These are phyloP conservation scores for Tachina lurida DNA, from an alignment of 2,888 invertebrate species.

Conservation along the genomic window DNA sequence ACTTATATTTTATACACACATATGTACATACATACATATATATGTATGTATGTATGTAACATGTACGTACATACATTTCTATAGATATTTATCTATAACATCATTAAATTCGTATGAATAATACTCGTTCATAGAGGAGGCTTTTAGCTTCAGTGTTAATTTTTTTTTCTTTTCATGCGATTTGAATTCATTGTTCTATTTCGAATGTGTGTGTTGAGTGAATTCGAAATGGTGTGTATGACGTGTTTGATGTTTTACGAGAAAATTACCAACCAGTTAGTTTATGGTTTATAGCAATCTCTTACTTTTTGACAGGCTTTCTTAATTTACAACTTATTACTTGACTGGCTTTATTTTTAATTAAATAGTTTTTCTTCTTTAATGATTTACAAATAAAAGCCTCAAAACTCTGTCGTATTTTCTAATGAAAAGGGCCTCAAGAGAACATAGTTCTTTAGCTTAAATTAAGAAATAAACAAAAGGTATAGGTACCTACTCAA, in stretches of 20 bases:
- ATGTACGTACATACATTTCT: slow-evolving; percentile 7
- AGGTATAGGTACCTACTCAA: too few relatives aligned
- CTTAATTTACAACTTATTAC: background rate
- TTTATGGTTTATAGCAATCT: background rate
- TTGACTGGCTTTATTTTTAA: background rate
- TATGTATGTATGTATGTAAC: background rate
- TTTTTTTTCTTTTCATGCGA: slow-evolving; percentile 13
- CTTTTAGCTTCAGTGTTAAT: slow-evolving; percentile 24
- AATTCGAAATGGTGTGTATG: background rate
- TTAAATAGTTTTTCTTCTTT: background rate
- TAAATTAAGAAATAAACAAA: too few relatives aligned
- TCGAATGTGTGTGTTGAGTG: background rate
- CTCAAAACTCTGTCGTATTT: too few relatives aligned
- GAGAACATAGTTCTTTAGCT: too few relatives aligned
- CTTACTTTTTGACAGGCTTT: background rate
- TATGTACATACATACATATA: background rate
- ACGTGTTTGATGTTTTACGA: slow-evolving; percentile 30
- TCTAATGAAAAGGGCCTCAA: too few relatives aligned
- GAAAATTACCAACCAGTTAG: background rate
- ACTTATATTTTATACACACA: background rate
- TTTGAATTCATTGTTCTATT: slow-evolving; percentile 41
- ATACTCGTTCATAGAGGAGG: slow-evolving; percentile 22
- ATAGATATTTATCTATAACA: slow-evolving; percentile 57
- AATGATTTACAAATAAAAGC: too few relatives aligned
- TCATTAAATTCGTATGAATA: slow-evolving; percentile 37